These are phyloP conservation scores for Poecilia picta DNA, from an alignment of 2,797 vertebrate genomes.

Conservation along the genomic window DNA sequence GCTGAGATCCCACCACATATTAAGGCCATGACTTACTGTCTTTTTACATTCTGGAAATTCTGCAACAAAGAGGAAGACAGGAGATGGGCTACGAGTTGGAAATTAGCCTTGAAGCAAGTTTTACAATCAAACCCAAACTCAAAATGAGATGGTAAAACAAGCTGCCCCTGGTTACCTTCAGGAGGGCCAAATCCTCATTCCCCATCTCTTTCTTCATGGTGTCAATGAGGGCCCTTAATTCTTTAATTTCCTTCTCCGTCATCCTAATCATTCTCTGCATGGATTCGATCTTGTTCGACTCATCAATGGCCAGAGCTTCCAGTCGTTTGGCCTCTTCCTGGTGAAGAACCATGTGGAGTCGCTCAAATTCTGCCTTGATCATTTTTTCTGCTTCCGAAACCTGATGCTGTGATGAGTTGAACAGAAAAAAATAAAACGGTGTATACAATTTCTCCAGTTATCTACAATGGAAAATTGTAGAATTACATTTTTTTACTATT, in stretches of 20 bases:
- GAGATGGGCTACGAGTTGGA: neutral
- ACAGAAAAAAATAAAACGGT: neutral
- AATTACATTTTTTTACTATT: neutral
- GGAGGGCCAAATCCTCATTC: conserved; percentile 68
- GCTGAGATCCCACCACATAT: neutral
- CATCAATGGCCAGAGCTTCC: conserved; percentile 65
- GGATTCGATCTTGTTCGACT: conserved; percentile 59
- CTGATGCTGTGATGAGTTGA: conserved; percentile 62
- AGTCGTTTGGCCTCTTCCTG: conserved; percentile 70
- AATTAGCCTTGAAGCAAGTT: conserved; percentile 8
- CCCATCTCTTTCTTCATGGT: conserved; percentile 75
- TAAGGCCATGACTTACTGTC: conserved; percentile 66
- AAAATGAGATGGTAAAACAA: conserved; percentile 1
- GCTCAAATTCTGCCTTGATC: conserved; percentile 78
- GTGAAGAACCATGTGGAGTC: conserved; percentile 61
- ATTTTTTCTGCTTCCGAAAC: conserved; percentile 70
- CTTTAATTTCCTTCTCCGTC: conserved; percentile 44
- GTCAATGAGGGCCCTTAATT: conserved; percentile 62
- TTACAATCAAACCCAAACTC: neutral
- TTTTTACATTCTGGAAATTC: conserved; percentile 79
- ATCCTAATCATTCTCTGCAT: conserved; percentile 45
- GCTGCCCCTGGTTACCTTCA: conserved; percentile 42
- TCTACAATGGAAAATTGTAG: neutral
- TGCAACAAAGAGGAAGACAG: conserved; percentile 50
- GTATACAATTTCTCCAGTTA: too few relatives aligned